A percentile compares a stretch with the other conserved stretches of the same genome.
These are phyloP conservation scores for Percopsis omiscomaycus DNA, from an alignment of 2,797 vertebrate species.

Conservation along the genomic window DNA sequence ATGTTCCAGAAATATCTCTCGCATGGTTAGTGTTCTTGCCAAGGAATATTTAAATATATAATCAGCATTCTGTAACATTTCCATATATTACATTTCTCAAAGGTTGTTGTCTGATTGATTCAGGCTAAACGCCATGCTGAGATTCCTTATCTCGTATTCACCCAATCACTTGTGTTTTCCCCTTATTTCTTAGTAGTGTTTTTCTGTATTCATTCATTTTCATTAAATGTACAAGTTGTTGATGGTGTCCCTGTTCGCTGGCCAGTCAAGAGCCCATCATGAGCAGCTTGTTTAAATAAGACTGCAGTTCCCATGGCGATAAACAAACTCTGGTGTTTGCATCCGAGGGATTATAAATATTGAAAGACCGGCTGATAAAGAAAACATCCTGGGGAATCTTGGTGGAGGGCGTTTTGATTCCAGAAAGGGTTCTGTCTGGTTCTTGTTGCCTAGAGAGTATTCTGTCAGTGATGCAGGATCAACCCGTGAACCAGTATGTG, in stretches of 20 bases:
- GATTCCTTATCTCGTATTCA: not conserved
- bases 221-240: not conserved
- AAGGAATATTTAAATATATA: slow-evolving; percentile 25
- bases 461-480: slow-evolving; percentile 3
- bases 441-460: not conserved
- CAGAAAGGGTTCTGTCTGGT: not conserved
- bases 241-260: not conserved
- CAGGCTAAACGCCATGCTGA: not conserved
- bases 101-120: not conserved
- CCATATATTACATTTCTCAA: not conserved
- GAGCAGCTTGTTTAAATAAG: not conserved
- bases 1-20: slow-evolving; percentile 14
- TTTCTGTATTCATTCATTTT: slow-evolving; percentile 7
- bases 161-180: not conserved
- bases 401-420: slow-evolving; percentile 3
- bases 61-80: slow-evolving; percentile 19
- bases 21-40: slow-evolving; percentile 3
- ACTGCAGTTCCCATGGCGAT: slow-evolving; percentile 10
- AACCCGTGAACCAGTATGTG: not conserved
- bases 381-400: slow-evolving; percentile 15
- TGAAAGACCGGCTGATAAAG: slow-evolving; percentile 34
- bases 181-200: not conserved
- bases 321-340: slow-evolving; percentile 40
- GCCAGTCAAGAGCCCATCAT: slow-evolving; percentile 4
- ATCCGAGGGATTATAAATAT: slow-evolving; percentile 39